Conservation (phyloP, 2,797 vertebrate species). For the Microcaecilia unicolor region DNA sequence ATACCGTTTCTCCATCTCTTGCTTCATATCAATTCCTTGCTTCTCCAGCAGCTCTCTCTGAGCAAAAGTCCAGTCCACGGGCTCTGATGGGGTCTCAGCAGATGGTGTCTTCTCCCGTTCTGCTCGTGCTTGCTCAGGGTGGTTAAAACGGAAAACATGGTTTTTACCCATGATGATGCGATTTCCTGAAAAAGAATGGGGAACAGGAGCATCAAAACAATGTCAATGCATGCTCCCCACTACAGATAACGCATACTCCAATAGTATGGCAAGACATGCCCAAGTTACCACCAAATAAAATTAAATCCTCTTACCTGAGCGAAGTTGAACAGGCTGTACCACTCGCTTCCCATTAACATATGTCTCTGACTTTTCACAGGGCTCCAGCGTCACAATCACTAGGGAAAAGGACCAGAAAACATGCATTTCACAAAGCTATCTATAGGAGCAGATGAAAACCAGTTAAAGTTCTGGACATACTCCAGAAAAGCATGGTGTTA, state of each 20-base stretch:
- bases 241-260: too few relatives aligned
- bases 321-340: constrained; percentile 78
- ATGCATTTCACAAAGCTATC: too few relatives aligned
- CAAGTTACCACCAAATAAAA: neutral
- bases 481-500: too few relatives aligned
- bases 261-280: rapidly evolving
- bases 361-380: constrained; percentile 90
- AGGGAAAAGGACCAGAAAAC: constrained; percentile 26
- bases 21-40: constrained; percentile 98
- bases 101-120: constrained; percentile 94
- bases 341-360: constrained; percentile 97
- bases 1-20: constrained; percentile 98
- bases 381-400: constrained; percentile 91
- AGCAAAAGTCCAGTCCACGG: constrained; percentile 97
- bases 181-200: constrained; percentile 82
- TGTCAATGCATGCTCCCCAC: too few relatives aligned
- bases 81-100: constrained; percentile 92
- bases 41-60: constrained; percentile 95
- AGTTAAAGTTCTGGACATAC: too few relatives aligned
- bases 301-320: constrained; percentile 69
- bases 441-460: too few relatives aligned
- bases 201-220: rapidly evolving
- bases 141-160: constrained; percentile 96
- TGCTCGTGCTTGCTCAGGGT: constrained; percentile 93
- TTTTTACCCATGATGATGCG: constrained; percentile 99